A percentile compares a stretch with the other conserved stretches of the same genome.
These are phyloP conservation scores for Abrostola tripartita DNA, from an alignment of 2,888 invertebrate genomes.

Conservation along the genomic window DNA sequence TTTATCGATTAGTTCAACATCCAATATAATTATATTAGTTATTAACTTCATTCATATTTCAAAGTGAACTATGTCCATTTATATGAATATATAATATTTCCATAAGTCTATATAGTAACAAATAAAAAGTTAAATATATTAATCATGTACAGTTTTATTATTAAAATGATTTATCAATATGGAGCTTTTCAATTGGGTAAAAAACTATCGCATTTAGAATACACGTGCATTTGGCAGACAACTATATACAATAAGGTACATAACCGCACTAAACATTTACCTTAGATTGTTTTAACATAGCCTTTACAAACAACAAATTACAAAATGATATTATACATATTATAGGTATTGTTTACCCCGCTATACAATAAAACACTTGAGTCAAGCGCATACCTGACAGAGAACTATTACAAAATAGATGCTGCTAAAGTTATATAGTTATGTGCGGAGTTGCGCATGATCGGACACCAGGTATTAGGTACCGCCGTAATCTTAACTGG, in stretches of 20 bases:
- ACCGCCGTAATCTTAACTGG: too few relatives aligned
- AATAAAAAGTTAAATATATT: constrained; percentile 75
- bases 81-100: constrained; percentile 76
- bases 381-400: constrained; percentile 3
- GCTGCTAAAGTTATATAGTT: not conserved
- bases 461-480: not conserved
- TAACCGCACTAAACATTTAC: not conserved
- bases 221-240: not conserved
- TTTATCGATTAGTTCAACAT: constrained; percentile 68
- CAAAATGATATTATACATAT: not conserved
- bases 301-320: not conserved
- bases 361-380: not conserved
- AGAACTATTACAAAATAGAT: not conserved
- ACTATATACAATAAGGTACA: not conserved
- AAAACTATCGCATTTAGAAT: constrained; percentile 2
- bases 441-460: not conserved
- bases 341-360: not conserved
- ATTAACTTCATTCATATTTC: constrained; percentile 74
- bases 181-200: constrained; percentile 45
- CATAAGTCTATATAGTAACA: constrained; percentile 72
- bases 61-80: constrained; percentile 82
- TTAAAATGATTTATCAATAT: constrained; percentile 74
- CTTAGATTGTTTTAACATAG: not conserved
- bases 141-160: constrained; percentile 86
- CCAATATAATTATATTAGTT: constrained; percentile 67